Percentiles rank a stretch among this genome's conserved stretches.
These are phyloP conservation scores for Diarsia rubi DNA, from an alignment of 2,888 invertebrate genomes.

Conservation along the genomic window DNA sequence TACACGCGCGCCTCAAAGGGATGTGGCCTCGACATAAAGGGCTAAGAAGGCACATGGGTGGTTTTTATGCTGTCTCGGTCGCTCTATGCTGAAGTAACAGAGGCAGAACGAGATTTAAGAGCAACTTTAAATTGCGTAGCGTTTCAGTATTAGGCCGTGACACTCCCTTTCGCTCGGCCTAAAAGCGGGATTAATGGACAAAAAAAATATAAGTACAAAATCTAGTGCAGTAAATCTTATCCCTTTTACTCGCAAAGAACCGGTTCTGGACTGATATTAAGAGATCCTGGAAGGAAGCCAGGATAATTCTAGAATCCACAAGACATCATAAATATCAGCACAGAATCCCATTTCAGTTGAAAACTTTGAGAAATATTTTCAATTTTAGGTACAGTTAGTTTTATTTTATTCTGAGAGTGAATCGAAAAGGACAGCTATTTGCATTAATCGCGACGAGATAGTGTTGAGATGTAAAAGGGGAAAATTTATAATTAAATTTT, in stretches of 20 bases:
- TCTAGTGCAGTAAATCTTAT: not conserved
- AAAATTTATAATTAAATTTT: slow-evolving; percentile 2
- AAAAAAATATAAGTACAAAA: not conserved
- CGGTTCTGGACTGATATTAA: slow-evolving; percentile 19
- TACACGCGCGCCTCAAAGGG: no score
- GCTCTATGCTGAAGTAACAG: no score
- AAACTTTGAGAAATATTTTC: slow-evolving; percentile 48
- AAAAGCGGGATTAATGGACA: no score
- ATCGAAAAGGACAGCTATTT: not conserved
- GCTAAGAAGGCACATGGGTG: no score
- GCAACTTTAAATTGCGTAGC: no score
- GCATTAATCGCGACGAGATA: slow-evolving; percentile 13
- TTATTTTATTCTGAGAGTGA: slow-evolving; percentile 25
- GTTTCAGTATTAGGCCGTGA: no score
- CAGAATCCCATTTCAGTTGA: slow-evolving; percentile 22
- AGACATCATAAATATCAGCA: slow-evolving; percentile 36
- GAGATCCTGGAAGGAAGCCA: slow-evolving; percentile 37
- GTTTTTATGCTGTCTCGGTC: no score
- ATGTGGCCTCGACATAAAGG: no score
- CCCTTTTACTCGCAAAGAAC: slow-evolving; percentile 8
- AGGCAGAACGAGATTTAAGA: no score
- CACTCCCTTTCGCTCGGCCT: no score
- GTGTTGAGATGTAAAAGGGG: slow-evolving; percentile 12
- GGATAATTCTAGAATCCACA: slow-evolving; percentile 10
- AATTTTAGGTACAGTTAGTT: slow-evolving; percentile 45